phyloP scores from a whole-genome alignment of 2,888 invertebrate genomes.

The Leucophora obtusa region DNA sequence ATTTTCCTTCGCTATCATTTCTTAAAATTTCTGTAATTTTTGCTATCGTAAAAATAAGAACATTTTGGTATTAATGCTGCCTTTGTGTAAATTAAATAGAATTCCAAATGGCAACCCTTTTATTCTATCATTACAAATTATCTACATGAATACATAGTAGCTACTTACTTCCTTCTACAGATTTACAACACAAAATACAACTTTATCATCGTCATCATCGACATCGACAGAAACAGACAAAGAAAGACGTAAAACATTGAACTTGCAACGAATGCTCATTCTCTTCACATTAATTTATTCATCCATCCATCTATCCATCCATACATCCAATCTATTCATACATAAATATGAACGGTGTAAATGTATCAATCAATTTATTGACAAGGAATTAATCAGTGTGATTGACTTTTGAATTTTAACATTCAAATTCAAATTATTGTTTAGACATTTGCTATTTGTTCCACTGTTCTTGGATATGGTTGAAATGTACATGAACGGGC shows the following conservation, averaged over 20 bases:
- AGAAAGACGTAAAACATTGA: slow-evolving; percentile 21
- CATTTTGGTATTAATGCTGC: neutral
- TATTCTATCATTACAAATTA: slow-evolving; percentile 19
- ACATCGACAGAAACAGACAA: slow-evolving; percentile 15
- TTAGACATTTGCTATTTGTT: slow-evolving; percentile 32
- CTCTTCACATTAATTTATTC: slow-evolving; percentile 10
- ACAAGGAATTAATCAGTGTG: slow-evolving; percentile 59
- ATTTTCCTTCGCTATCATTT: too few relatives aligned
- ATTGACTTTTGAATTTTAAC: slow-evolving; percentile 56
- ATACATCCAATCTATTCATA: neutral
- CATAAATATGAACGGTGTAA: slow-evolving; percentile 20
- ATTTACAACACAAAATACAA: neutral
- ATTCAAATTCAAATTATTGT: slow-evolving; percentile 40
- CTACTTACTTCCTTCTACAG: slow-evolving; percentile 35
- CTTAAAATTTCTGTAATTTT: too few relatives aligned
- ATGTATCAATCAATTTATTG: slow-evolving; percentile 54
- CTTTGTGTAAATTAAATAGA: neutral
- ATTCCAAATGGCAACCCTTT: slow-evolving; percentile 24
- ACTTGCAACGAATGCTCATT: slow-evolving; percentile 8
- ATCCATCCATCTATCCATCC: neutral
- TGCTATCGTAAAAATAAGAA: too few relatives aligned
- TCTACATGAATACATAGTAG: neutral
- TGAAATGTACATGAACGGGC: neutral
- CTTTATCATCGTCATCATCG: neutral
- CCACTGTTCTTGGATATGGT: neutral